Evolutionary conservation across 1,140 invertebrate species (phyloP).

Genomic region (Halesus radiatus): DNA sequence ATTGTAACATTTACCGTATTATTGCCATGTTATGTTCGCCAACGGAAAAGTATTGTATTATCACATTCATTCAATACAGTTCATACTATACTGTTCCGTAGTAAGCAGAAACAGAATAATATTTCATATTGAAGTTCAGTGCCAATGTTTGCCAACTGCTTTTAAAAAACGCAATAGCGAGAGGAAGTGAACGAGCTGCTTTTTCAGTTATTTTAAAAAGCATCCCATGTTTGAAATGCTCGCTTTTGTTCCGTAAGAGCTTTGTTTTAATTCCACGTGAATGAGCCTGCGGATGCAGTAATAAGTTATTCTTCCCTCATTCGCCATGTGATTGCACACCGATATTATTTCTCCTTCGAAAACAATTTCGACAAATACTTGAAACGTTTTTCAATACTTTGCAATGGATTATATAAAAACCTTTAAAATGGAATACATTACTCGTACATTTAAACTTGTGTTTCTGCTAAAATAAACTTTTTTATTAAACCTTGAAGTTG

Average conservation of each 20-base stretch:
- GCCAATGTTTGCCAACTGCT: slow-evolving; percentile 46
- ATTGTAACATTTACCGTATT: no score
- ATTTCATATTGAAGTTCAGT: slow-evolving; percentile 44
- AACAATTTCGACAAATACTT: no score
- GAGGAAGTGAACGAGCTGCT: slow-evolving; percentile 10
- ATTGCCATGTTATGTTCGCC: no score
- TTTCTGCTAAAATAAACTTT: no score
- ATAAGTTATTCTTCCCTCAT: background rate
- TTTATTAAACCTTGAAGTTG: no score
- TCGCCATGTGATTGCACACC: background rate
- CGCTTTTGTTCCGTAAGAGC: slow-evolving; percentile 28
- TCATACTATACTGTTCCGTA: background rate
- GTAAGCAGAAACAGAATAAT: slow-evolving; percentile 30
- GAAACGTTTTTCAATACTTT: no score
- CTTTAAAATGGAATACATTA: no score
- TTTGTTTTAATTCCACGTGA: slow-evolving; percentile 39
- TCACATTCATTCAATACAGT: no score
- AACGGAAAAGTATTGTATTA: no score
- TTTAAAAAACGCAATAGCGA: slow-evolving; percentile 39
- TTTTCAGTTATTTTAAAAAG: slow-evolving; percentile 30
- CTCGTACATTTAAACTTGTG: no score
- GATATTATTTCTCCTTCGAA: no score
- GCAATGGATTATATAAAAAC: no score
- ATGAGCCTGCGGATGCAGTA: slow-evolving; percentile 16
- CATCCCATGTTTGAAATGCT: slow-evolving; percentile 20